These are phyloP conservation scores for Anodontia alba DNA, from an alignment of 2,888 invertebrate species.

Conservation along the genomic window DNA sequence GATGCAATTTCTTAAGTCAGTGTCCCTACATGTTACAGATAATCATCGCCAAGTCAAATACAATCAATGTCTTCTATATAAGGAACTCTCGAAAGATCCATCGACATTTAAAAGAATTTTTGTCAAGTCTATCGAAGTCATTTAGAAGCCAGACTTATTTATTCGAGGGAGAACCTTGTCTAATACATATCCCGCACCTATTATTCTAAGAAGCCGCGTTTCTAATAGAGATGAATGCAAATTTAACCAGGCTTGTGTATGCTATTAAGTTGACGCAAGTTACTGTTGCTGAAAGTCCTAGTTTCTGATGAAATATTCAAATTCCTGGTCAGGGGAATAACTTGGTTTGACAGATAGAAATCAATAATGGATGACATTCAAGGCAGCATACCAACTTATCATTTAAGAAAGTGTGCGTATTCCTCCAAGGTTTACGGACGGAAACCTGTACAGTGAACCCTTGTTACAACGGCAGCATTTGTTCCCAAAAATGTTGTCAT, in stretches of 20 bases:
- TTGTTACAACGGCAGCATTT: no score
- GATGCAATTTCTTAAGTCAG: not conserved
- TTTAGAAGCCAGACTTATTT: not conserved
- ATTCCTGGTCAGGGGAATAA: slow-evolving; percentile 11
- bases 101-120: not conserved
- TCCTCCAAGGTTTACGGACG: no score
- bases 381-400: not conserved
- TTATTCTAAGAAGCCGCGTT: not conserved
- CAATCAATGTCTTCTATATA: not conserved
- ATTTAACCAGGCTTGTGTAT: slow-evolving; percentile 3
- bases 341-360: not conserved
- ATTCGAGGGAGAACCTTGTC: not conserved
- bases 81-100: not conserved
- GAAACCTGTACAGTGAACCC: no score
- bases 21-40: not conserved
- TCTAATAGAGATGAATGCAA: slow-evolving; percentile 6
- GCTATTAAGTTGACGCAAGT: not conserved
- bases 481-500: no score
- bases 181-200: slow-evolving; percentile 6
- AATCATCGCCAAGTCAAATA: not conserved
- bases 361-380: not conserved
- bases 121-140: not conserved
- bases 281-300: not conserved
- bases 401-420: not conserved
- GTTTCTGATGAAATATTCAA: slow-evolving; percentile 10